Base-by-base conservation (phyloP, 2,888 invertebrate genomes). In the Amphipoea oculea region DNA sequence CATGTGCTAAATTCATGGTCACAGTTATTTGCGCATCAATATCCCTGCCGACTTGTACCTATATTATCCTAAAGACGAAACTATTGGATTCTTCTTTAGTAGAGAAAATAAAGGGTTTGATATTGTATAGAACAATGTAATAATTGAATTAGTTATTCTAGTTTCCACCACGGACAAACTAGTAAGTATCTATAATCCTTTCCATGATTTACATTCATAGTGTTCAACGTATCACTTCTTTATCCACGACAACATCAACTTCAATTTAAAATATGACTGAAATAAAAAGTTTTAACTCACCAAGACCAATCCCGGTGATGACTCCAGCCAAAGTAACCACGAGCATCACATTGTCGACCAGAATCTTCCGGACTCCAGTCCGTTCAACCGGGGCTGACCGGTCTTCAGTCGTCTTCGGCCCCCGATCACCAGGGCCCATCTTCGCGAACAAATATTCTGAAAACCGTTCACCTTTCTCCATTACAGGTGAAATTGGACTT, bases 291-390 rank as follows among this genome's bases (percentile, higher is more conserved):
- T 45, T 11, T 11, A 9, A 93, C 95, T 95, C 92, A 98, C 98
- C 98, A 85, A 98, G 94, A 86, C 97, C 96, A 81, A 98, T 97
- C 75, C 99, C 98, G 54, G 98, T 95, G 70, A 98, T 92, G 5
- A 99, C 99, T n/a, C 99, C 99, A 78, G 98, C 97, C 84, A 99
- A 96, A 48, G 99, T 99, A 80, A 98, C 97, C 86, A 99, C 96
- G 83, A 99, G 97, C 95, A 99, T 98, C 12, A 98, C 97, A 94
- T 99, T 99, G 80, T 98, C 98, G 84, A 97, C 97, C 84, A 98
- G 94, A 97, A 98, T 98, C 93, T 97, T 98, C 90, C 96, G 97
- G 76, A 97, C 95, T 76, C 98, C 98, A 86, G 98, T 98, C 85
- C 97, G 97, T 94, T 98, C 98, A 83, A 97, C 96, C 87, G 97